Percentiles rank a stretch among this genome's conserved stretches.
phyloP scores from a whole-genome alignment of 1,140 invertebrate genomes.

The Euwallacea fornicatus region DNA sequence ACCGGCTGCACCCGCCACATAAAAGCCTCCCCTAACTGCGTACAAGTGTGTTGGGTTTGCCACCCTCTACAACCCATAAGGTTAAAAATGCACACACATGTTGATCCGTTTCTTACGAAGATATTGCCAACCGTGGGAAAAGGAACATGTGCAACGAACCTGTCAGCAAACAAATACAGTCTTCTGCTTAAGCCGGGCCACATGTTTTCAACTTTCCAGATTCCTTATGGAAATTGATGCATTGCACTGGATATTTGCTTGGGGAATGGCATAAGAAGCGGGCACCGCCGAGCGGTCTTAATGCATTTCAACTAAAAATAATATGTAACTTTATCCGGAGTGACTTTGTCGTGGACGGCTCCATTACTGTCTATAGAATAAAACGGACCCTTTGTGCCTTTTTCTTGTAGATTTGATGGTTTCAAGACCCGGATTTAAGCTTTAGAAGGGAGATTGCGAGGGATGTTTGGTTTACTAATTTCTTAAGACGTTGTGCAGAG shows the following conservation, averaged over 20 bases:
- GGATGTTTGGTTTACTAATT: conserved; percentile 11
- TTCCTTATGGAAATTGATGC: conserved; percentile 1
- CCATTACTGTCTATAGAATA: conserved; percentile 22
- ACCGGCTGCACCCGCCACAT: conserved; percentile 11
- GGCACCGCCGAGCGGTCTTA: too few species aligned
- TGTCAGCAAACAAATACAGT: conserved; percentile 31
- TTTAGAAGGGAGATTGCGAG: conserved; percentile 16
- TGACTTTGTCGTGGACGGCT: background rate
- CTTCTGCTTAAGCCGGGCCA: conserved; percentile 22
- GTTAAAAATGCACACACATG: conserved; percentile 18
- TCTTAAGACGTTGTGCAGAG: conserved; percentile 5
- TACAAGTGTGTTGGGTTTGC: conserved; percentile 24
- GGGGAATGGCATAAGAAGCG: background rate
- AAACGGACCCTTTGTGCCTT: background rate
- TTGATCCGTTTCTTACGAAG: conserved; percentile 22
- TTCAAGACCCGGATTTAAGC: conserved; percentile 11
- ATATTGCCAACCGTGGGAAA: conserved; percentile 29
- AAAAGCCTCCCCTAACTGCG: conserved; percentile 11
- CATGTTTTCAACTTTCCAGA: conserved; percentile 17
- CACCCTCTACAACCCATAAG: conserved; percentile 23
- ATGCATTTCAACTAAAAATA: too few species aligned
- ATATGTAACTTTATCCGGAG: conserved; percentile 7
- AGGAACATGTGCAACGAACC: conserved; percentile 29
- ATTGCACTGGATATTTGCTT: background rate
- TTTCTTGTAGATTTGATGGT: conserved; percentile 6